Conservation (phyloP, 2,888 invertebrate species). For the Chironomus riparius region DNA sequence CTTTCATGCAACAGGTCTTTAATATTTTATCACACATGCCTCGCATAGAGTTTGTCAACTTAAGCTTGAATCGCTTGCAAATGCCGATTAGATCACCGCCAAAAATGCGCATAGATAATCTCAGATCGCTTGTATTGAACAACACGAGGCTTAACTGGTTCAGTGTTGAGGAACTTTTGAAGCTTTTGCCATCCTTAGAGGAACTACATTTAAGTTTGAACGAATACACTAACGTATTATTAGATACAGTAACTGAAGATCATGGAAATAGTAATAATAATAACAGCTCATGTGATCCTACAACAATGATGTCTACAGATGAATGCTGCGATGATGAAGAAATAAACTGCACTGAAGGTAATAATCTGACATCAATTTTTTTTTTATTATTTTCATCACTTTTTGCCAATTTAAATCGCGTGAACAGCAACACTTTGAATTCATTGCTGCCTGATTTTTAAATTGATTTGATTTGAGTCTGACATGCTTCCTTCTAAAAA, state of each 20-base stretch:
- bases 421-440: no score
- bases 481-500: no score
- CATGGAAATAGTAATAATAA: conserved; percentile 5
- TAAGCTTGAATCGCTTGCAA: conserved; percentile 79
- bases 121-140: conserved; percentile 75
- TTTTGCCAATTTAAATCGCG: neutral
- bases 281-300: neutral
- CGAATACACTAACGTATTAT: conserved; percentile 67
- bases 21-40: conserved; percentile 81
- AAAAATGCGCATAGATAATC: conserved; percentile 43
- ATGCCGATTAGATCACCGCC: conserved; percentile 36
- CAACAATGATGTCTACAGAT: conserved; percentile 11
- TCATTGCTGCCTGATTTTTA: no score
- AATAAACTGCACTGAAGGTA: conserved; percentile 15
- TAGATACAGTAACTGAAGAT: conserved; percentile 44
- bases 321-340: conserved; percentile 24
- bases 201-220: conserved; percentile 90
- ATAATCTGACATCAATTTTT: neutral
- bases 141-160: conserved; percentile 81
- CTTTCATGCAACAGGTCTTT: conserved; percentile 53
- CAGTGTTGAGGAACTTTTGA: conserved; percentile 65
- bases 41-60: conserved; percentile 78
- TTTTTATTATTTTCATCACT: neutral
- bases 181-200: conserved; percentile 68
- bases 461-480: no score